These are phyloP conservation scores for Amiota minor DNA, from an alignment of 2,888 invertebrate genomes.

Conservation along the genomic window DNA sequence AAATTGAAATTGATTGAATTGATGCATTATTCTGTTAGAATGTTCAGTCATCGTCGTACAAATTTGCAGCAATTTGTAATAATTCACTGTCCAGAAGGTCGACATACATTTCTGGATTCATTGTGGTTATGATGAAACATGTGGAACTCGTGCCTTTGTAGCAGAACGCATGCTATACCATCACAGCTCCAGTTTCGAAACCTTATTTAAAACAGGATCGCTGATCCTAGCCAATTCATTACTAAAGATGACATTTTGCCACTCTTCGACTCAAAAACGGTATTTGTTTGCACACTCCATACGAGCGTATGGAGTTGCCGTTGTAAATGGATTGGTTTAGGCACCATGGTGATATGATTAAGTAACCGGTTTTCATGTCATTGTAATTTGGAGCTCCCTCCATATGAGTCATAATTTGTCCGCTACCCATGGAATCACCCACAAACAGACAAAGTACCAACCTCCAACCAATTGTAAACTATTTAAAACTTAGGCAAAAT, in stretches of 20 bases:
- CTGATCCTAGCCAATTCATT: conserved; percentile 28
- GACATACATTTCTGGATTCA: conserved; percentile 23
- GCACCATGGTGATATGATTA: too few relatives aligned
- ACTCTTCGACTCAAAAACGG: conserved; percentile 19
- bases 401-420: too few relatives aligned
- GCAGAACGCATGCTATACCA: conserved; percentile 28
- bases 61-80: conserved; percentile 20
- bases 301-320: too few relatives aligned
- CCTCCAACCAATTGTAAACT: too few relatives aligned
- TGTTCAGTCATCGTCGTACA: conserved; percentile 19
- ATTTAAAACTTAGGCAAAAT: too few relatives aligned
- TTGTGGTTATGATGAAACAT: conserved; percentile 23
- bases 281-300: conserved; percentile 19
- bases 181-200: conserved; percentile 32
- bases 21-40: conserved; percentile 38
- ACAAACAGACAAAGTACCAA: too few relatives aligned
- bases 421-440: too few relatives aligned
- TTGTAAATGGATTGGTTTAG: too few relatives aligned
- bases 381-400: too few relatives aligned
- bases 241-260: conserved; percentile 29
- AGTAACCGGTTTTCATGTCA: too few relatives aligned
- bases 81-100: conserved; percentile 27
- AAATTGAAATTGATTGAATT: conserved; percentile 21
- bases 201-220: conserved; percentile 32
- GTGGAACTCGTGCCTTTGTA: conserved; percentile 22